A percentile compares a stretch with the other conserved stretches of the same genome.
phyloP scores from a whole-genome alignment of 2,113 vertebrate species.

The Psammodynastes pulverulentus region DNA sequence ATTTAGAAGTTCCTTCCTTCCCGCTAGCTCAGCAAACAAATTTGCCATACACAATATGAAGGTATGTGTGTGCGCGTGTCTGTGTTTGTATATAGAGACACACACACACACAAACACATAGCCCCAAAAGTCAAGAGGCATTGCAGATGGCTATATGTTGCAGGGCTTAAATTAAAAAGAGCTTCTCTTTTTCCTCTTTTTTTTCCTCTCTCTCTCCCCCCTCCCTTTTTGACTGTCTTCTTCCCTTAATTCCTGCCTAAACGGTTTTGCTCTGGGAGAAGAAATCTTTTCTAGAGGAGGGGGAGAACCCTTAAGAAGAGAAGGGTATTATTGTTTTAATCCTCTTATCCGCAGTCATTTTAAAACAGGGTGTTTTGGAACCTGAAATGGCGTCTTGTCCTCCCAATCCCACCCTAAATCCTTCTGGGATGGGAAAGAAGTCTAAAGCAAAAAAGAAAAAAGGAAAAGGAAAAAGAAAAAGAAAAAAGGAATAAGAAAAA shows the following conservation, averaged over 20 bases:
- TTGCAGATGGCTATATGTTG: slow-evolving; percentile 35
- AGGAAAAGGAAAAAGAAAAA: neutral
- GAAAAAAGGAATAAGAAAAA: too few relatives aligned
- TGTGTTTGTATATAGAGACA: neutral
- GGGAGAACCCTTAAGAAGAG: slow-evolving; percentile 84
- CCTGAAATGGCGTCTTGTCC: slow-evolving; percentile 91
- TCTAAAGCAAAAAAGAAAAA: slow-evolving; percentile 71
- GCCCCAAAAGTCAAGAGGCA: neutral
- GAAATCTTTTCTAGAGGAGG: slow-evolving; percentile 94
- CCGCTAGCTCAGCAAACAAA: slow-evolving; percentile 13
- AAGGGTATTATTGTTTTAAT: slow-evolving; percentile 99
- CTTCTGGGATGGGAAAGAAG: slow-evolving; percentile 78
- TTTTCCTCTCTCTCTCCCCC: slow-evolving; percentile 52
- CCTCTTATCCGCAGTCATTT: slow-evolving; percentile 98
- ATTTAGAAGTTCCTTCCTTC: neutral
- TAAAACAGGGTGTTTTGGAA: slow-evolving; percentile 88
- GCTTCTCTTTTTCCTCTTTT: slow-evolving; percentile 62
- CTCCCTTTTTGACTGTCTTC: slow-evolving; percentile 76
- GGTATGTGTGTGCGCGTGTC: neutral
- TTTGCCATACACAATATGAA: neutral
- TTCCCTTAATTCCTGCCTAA: slow-evolving; percentile 98
- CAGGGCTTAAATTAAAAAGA: slow-evolving; percentile 86
- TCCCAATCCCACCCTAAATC: slow-evolving; percentile 83
- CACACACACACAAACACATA: neutral
- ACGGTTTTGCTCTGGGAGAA: slow-evolving; percentile 97